Conservation (phyloP, 2,888 invertebrate species). For the Brenthis daphne region DNA sequence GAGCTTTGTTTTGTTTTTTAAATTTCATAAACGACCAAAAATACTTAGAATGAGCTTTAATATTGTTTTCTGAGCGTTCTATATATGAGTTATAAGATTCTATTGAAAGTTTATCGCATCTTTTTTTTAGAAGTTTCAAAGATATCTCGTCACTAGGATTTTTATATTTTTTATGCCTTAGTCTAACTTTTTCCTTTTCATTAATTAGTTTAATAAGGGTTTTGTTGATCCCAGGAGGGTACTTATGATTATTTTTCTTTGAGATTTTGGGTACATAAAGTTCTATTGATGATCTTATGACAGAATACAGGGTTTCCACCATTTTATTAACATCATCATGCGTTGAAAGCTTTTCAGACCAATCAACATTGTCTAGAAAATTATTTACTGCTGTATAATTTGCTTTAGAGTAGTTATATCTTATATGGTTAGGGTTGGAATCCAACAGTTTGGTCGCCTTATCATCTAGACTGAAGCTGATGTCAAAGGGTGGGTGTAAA, state of each 20-base stretch:
- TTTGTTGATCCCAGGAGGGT: slow-evolving; percentile 19
- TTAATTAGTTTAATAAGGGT: slow-evolving; percentile 38
- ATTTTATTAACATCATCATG: too few species aligned
- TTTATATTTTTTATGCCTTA: slow-evolving; percentile 8
- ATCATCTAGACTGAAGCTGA: too few species aligned
- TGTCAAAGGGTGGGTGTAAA: too few species aligned
- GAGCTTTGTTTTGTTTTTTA: neutral
- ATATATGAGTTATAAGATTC: neutral
- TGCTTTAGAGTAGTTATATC: neutral
- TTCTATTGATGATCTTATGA: neutral
- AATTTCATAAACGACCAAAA: slow-evolving; percentile 8
- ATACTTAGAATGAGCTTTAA: neutral
- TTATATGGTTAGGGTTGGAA: neutral
- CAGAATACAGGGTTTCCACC: neutral
- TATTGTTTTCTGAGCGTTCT: neutral
- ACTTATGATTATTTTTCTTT: neutral
- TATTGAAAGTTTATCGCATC: neutral
- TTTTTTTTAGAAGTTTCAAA: neutral
- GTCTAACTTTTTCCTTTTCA: slow-evolving; percentile 2
- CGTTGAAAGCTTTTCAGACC: too few species aligned
- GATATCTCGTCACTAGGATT: slow-evolving; percentile 8
- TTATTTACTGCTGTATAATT: too few species aligned
- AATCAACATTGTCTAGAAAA: too few species aligned
- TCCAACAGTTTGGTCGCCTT: too few species aligned
- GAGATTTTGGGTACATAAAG: neutral